phyloP scores from a whole-genome alignment of 2,888 invertebrate species.

The Xanthorhoe spadicearia region DNA sequence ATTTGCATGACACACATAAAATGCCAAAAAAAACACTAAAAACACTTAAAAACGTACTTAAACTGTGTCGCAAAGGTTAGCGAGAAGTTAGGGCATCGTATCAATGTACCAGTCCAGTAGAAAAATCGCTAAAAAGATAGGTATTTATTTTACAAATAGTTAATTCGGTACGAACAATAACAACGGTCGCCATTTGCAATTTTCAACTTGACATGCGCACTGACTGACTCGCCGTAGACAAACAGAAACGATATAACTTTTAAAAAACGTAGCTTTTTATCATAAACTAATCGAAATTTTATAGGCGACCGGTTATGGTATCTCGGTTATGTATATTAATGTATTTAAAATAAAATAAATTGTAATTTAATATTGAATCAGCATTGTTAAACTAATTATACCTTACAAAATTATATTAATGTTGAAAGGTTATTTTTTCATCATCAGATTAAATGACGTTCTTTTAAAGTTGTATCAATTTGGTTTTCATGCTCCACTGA shows the following conservation, averaged over 20 bases:
- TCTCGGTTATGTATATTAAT: not conserved
- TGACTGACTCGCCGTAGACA: slow-evolving; percentile 80
- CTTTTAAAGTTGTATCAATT: slow-evolving; percentile 60
- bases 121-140: slow-evolving; percentile 87
- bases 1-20: slow-evolving; percentile 90
- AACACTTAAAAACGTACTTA: slow-evolving; percentile 83
- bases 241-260: slow-evolving; percentile 74
- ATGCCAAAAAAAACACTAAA: slow-evolving; percentile 84
- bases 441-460: slow-evolving; percentile 42
- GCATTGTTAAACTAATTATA: not conserved
- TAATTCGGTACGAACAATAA: slow-evolving; percentile 98
- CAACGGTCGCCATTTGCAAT: slow-evolving; percentile 99
- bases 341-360: not conserved
- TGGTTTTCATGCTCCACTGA: slow-evolving; percentile 74
- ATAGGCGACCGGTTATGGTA: not conserved
- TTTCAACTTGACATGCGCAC: slow-evolving; percentile 91
- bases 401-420: not conserved
- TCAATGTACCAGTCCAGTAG: slow-evolving; percentile 82
- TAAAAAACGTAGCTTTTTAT: slow-evolving; percentile 51
- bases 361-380: not conserved
- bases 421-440: not conserved
- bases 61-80: slow-evolving; percentile 79
- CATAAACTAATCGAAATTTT: not conserved
- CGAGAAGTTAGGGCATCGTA: slow-evolving; percentile 80
- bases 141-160: slow-evolving; percentile 89